Evolutionary conservation across 1,140 invertebrate genomes (phyloP).

Genomic region (Drosophila prosaltans): DNA sequence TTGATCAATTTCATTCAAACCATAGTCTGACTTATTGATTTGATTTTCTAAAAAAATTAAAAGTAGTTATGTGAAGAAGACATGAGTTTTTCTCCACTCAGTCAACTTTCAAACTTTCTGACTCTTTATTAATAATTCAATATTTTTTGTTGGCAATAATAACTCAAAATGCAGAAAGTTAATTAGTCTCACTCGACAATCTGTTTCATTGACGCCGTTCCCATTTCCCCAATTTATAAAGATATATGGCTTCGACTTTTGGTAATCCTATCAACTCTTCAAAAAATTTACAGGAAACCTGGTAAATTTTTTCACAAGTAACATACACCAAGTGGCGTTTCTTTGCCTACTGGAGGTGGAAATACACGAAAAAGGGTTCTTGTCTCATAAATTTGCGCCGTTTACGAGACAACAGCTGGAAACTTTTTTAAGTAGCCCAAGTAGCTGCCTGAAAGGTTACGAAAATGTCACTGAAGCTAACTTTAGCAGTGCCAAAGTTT

Average conservation of each 20-base stretch:
- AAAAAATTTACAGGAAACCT: constrained; percentile 51
- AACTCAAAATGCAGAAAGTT: constrained; percentile 35
- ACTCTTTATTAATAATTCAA: constrained; percentile 39
- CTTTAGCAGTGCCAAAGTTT: no score
- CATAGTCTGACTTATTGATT: no score
- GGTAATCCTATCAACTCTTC: constrained; percentile 12
- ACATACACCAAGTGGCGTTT: constrained; percentile 33
- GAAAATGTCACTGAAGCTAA: no score
- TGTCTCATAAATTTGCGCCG: constrained; percentile 34
- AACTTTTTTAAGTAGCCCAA: no score
- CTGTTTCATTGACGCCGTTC: not conserved
- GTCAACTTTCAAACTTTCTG: constrained; percentile 21
- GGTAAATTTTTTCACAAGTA: constrained; percentile 64
- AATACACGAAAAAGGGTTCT: constrained; percentile 44
- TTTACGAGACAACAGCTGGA: constrained; percentile 39
- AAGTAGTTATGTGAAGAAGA: no score
- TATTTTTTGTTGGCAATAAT: constrained; percentile 23
- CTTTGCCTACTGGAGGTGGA: not conserved
- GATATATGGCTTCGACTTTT: constrained; percentile 37
- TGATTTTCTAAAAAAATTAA: no score
- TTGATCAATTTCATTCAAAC: no score
- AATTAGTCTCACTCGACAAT: constrained; percentile 25
- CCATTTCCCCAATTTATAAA: constrained; percentile 31
- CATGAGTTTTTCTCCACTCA: no score
- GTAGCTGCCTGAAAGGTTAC: no score